phyloP scores from a whole-genome alignment of 2,797 vertebrate genomes.

The Typhlichthys subterraneus region DNA sequence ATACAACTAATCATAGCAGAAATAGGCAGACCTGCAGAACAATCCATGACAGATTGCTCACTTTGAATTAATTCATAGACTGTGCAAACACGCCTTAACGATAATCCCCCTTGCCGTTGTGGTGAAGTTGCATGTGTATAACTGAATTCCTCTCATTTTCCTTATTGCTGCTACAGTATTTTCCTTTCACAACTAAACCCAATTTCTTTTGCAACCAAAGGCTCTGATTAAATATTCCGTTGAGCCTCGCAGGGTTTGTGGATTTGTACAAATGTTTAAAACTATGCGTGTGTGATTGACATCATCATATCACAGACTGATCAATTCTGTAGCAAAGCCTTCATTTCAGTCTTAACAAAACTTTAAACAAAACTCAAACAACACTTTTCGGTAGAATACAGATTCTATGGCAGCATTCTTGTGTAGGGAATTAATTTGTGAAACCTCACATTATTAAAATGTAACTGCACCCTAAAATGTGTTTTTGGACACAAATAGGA shows the following conservation, averaged over 20 bases:
- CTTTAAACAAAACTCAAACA: slow-evolving; percentile 1
- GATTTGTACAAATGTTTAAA: not conserved
- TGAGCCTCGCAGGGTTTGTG: slow-evolving; percentile 30
- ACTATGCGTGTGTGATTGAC: slow-evolving; percentile 31
- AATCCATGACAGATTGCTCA: not conserved
- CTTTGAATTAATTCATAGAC: slow-evolving; percentile 7
- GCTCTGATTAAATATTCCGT: slow-evolving; percentile 58
- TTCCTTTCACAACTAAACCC: slow-evolving; percentile 24
- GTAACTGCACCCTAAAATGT: no score
- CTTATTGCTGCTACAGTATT: not conserved
- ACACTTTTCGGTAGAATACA: not conserved
- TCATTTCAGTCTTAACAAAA: slow-evolving; percentile 27
- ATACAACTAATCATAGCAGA: slow-evolving; percentile 14
- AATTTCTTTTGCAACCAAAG: slow-evolving; percentile 46
- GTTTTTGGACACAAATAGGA: no score
- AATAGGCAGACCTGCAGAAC: not conserved
- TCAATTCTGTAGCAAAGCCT: slow-evolving; percentile 36
- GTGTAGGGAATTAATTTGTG: no score
- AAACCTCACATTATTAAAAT: no score
- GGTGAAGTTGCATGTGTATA: slow-evolving; percentile 12
- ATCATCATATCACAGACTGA: slow-evolving; percentile 44
- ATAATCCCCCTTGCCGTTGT: slow-evolving; percentile 4
- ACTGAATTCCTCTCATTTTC: not conserved
- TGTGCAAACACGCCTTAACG: slow-evolving; percentile 2
- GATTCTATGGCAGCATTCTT: no score